Percentiles rank a stretch among this genome's conserved stretches.
These are phyloP conservation scores for Austrofundulus limnaeus DNA, from an alignment of 2,113 vertebrate species.

Conservation along the genomic window DNA sequence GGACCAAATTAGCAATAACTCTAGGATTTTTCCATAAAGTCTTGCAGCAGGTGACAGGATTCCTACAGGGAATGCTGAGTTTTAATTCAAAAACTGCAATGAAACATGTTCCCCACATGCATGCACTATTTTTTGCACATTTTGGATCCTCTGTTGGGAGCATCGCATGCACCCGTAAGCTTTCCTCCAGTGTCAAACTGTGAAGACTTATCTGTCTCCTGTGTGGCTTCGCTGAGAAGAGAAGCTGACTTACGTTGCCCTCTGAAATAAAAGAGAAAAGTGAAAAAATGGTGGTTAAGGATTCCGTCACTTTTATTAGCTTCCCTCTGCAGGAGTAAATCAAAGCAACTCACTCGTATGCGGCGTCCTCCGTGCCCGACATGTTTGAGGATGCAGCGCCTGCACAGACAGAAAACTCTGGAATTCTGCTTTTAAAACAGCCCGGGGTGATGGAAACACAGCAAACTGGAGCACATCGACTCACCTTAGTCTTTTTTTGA, in stretches of 20 bases:
- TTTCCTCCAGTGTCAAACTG: not conserved
- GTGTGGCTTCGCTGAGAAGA: not conserved
- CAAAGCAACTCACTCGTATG: slow-evolving; percentile 85
- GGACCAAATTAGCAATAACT: too few relatives aligned
- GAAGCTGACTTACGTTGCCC: slow-evolving; percentile 83
- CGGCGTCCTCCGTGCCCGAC: slow-evolving; percentile 85
- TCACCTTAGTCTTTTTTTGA: slow-evolving; percentile 56
- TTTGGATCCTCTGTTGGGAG: too few relatives aligned
- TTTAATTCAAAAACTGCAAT: too few relatives aligned
- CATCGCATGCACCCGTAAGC: slow-evolving; percentile 20
- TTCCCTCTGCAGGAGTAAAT: not conserved
- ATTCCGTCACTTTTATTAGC: not conserved
- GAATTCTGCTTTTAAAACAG: not conserved
- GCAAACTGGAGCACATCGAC: slow-evolving; percentile 16
- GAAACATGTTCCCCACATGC: too few relatives aligned
- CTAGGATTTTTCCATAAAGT: too few relatives aligned
- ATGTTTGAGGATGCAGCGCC: slow-evolving; percentile 72
- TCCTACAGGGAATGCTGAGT: too few relatives aligned
- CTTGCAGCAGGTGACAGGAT: too few relatives aligned
- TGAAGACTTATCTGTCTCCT: slow-evolving; percentile 3
- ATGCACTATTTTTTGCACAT: too few relatives aligned
- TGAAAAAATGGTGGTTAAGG: not conserved
- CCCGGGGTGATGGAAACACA: not conserved
- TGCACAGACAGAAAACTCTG: slow-evolving; percentile 14
- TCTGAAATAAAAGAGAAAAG: slow-evolving; percentile 70